Evolutionary conservation across 1,140 invertebrate species (phyloP).

Genomic region (Drosophila sp.): DNA sequence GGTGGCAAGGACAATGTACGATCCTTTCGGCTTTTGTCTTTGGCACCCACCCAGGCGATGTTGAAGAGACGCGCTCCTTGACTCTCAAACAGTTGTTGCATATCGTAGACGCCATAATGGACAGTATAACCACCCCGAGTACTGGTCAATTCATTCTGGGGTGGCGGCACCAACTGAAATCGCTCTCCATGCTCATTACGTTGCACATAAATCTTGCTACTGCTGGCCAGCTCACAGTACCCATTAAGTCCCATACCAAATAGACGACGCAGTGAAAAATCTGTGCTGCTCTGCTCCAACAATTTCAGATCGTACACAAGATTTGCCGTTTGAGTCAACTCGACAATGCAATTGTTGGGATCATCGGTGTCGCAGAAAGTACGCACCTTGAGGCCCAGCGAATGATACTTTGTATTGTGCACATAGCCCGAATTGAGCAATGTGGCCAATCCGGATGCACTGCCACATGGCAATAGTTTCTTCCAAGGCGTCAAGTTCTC

Average conservation of each 20-base stretch:
- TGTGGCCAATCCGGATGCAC: slow-evolving; percentile 92
- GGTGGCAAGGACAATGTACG: slow-evolving; percentile 87
- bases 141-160: slow-evolving; percentile 86
- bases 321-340: slow-evolving; percentile 93
- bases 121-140: slow-evolving; percentile 88
- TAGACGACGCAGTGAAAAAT: slow-evolving; percentile 94
- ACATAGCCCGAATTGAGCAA: slow-evolving; percentile 96
- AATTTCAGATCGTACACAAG: slow-evolving; percentile 93
- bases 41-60: slow-evolving; percentile 86
- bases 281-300: slow-evolving; percentile 85
- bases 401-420: slow-evolving; percentile 97
- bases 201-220: slow-evolving; percentile 94
- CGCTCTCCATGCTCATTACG: slow-evolving; percentile 86
- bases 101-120: slow-evolving; percentile 89
- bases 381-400: slow-evolving; percentile 93
- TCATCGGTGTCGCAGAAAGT: slow-evolving; percentile 88
- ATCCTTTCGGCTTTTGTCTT: slow-evolving; percentile 68
- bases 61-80: slow-evolving; percentile 87
- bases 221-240: slow-evolving; percentile 91
- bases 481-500: slow-evolving; percentile 99
- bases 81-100: slow-evolving; percentile 83
- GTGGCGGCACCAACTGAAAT: slow-evolving; percentile 85
- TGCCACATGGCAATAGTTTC: slow-evolving; percentile 96
- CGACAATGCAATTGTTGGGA: slow-evolving; percentile 88
- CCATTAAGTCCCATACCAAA: slow-evolving; percentile 93